Percentiles rank a stretch among this genome's conserved stretches.
Conservation (phyloP, 2,888 invertebrate genomes). For the Eledona agricola region DNA sequence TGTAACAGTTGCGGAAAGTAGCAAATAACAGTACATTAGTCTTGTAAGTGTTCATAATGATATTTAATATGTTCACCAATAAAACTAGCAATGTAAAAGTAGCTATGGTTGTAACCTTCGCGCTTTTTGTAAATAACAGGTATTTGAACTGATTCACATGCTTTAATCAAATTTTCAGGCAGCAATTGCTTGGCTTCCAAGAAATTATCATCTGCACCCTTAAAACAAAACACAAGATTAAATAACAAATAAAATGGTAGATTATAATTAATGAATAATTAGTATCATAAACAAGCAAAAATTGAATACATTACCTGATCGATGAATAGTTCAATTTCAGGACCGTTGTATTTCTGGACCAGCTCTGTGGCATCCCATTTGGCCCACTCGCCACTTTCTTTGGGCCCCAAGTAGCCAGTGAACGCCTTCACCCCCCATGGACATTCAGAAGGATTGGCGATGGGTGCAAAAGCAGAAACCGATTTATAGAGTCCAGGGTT, state of each 20-base stretch:
- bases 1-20: too few relatives aligned
- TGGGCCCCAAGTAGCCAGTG: conserved; percentile 78
- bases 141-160: conserved; percentile 75
- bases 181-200: conserved; percentile 77
- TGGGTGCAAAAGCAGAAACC: conserved; percentile 95
- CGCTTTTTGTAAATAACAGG: conserved; percentile 76
- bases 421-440: conserved; percentile 92
- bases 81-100: conserved; percentile 91
- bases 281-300: too few relatives aligned
- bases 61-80: conserved; percentile 92
- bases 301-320: conserved; percentile 77
- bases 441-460: conserved; percentile 85
- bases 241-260: too few relatives aligned
- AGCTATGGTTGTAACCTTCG: conserved; percentile 94
- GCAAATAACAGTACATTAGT: conserved; percentile 16
- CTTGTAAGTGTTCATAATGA: conserved; percentile 81
- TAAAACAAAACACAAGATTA: conserved; percentile 46
- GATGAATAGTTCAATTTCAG: conserved; percentile 82
- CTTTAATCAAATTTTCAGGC: conserved; percentile 83
- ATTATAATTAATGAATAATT: conserved; percentile 6
- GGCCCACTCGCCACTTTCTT: conserved; percentile 73
- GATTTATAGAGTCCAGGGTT: conserved; percentile 88
- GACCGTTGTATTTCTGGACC: conserved; percentile 83
- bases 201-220: conserved; percentile 88
- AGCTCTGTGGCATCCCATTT: conserved; percentile 91